phyloP scores from a whole-genome alignment of 2,888 invertebrate genomes.

The Melipona bicolor region DNA sequence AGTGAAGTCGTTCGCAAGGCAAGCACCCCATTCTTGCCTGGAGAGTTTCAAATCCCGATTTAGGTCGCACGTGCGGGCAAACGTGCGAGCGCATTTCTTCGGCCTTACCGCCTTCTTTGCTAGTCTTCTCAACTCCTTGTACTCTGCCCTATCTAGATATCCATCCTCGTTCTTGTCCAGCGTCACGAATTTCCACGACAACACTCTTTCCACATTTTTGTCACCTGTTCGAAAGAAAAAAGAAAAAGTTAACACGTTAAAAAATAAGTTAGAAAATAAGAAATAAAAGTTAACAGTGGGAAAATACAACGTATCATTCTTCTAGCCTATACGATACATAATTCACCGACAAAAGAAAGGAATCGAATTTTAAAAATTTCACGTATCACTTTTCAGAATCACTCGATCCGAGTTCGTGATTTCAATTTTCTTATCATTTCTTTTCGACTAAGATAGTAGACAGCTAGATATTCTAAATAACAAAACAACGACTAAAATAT shows the following conservation, averaged over 20 bases:
- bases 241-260: too few relatives aligned
- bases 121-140: constrained; percentile 91
- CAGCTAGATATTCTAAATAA: neutral
- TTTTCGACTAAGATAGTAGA: neutral
- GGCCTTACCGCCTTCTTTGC: constrained; percentile 96
- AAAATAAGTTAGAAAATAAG: too few relatives aligned
- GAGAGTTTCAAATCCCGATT: constrained; percentile 92
- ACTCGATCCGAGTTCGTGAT: too few relatives aligned
- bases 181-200: constrained; percentile 95
- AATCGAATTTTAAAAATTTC: neutral
- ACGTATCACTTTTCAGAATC: neutral
- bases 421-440: neutral
- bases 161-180: constrained; percentile 93
- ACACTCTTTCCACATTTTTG: constrained; percentile 85
- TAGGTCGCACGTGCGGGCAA: constrained; percentile 94
- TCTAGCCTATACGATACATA: neutral
- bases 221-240: constrained; percentile 70
- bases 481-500: neutral
- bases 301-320: neutral
- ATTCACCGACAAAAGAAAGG: neutral
- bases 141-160: constrained; percentile 92
- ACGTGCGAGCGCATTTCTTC: constrained; percentile 94
- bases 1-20: constrained; percentile 93
- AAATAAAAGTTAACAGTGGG: neutral
- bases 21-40: constrained; percentile 93